These are phyloP conservation scores for Chrysocyon brachyurus DNA, from an alignment of 2,797 vertebrate species.

Conservation along the genomic window DNA sequence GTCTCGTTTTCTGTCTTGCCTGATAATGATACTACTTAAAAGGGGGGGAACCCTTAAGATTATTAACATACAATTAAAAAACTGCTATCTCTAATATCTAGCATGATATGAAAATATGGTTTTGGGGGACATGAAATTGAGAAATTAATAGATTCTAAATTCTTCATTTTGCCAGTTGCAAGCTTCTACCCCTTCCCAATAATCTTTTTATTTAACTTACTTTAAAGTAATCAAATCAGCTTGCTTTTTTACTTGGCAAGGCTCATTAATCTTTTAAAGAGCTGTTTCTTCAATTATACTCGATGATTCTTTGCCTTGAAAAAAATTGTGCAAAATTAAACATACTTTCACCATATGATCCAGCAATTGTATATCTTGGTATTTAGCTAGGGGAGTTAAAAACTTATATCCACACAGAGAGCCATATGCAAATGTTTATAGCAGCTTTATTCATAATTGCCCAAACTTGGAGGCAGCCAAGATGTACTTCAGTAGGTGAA, in stretches of 20 bases:
- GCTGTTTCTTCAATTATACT: not conserved
- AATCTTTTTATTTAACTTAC: not conserved
- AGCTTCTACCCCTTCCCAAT: not conserved
- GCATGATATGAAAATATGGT: not conserved
- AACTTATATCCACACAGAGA: not conserved
- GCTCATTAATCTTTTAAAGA: not conserved
- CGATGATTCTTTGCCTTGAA: not conserved
- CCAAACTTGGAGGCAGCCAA: constrained; percentile 13
- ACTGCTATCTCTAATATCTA: not conserved
- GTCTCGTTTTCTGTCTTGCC: not conserved
- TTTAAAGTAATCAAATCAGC: not conserved
- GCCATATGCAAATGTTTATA: not conserved
- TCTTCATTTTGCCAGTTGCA: not conserved
- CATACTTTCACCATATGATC: not conserved
- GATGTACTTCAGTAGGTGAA: not conserved
- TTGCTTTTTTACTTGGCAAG: not conserved
- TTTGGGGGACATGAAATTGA: not conserved
- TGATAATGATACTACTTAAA: not conserved
- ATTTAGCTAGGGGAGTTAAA: not conserved
- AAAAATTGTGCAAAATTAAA: not conserved
- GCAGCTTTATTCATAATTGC: not conserved
- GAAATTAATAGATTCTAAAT: not conserved
- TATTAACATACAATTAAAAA: not conserved
- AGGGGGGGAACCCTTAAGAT: not conserved
- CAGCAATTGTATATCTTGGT: not conserved